Base-by-base conservation (phyloP, 2,797 vertebrate species). In the Tenualosa ilisha region DNA sequence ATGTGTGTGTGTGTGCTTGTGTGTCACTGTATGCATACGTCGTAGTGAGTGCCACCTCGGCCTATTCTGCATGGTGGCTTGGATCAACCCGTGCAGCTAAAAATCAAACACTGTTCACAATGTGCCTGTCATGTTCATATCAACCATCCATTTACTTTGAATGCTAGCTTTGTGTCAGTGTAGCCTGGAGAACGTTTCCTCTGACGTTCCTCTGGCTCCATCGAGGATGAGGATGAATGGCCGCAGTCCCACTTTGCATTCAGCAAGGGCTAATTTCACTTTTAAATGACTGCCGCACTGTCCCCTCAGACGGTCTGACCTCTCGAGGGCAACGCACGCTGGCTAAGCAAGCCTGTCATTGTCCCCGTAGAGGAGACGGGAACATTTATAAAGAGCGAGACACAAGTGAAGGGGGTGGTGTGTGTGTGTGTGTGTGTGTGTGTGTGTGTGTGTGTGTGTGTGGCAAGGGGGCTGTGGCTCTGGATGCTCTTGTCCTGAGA, bases 331-430 rank as follows among this genome's bases (percentile, higher is more conserved):
- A 63, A 24, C 59, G n/a, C 59, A 63, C 24, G 59, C 59, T 63
- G n/a, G 59, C 22, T 63, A 63, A 63, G 59, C 59, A 63, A 63
- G 59, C 59, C 59, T 63, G 59, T 63, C 59, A 63, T 63, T 63
- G 59, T 63, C 59, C 31, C 31, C n/a, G n/a, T 7, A 2, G 22
- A 24, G 59, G 59, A 63, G 59, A 63, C 59, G 59, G 59, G 59
- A n/a, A 63, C 59, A 63, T 63, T 63, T 63, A 63, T 63, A n/a
- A n/a, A n/a, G 59, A 63, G 59, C 59, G 59, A 63, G 59, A 3
- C 6, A 63, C 56, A n/a, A 59, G 59, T 11, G n/a, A 0, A 9
- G n/a, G n/a, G 59, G 59, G 22, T 13, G 1, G 54, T 56, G 15
- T 20, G 50, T 51, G 50, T 51, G 50, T 51, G 50, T 51, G 50